phyloP scores from a whole-genome alignment of 64 coral and sea anemone genomes.

The Montipora capricornis region DNA sequence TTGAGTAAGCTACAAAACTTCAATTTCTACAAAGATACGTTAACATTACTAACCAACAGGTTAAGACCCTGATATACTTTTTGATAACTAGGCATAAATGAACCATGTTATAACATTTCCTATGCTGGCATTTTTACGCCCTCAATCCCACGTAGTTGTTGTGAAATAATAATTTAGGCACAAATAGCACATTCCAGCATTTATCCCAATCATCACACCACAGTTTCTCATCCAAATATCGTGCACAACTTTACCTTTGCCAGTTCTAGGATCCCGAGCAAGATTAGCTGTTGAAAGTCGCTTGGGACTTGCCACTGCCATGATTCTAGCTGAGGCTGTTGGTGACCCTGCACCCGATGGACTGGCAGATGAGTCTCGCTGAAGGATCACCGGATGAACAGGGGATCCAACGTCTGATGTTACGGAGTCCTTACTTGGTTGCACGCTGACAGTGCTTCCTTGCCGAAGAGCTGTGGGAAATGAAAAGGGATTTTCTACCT shows the following conservation, averaged over 20 bases:
- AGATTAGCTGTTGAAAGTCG: constrained; percentile 60
- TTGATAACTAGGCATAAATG: no score
- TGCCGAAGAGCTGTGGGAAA: constrained; percentile 82
- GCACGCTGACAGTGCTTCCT: constrained; percentile 13
- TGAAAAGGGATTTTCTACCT: background rate
- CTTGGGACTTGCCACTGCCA: constrained; percentile 82
- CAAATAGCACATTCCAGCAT: no score
- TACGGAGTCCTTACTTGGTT: constrained; percentile 58
- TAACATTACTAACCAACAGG: no score
- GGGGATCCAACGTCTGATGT: constrained; percentile 31
- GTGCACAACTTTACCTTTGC: constrained; percentile 81
- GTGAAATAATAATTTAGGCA: no score
- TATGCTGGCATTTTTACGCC: no score
- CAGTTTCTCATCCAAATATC: no score
- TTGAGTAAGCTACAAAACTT: no score
- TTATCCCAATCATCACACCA: no score
- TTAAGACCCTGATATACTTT: no score
- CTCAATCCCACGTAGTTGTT: no score
- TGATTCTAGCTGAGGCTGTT: constrained; percentile 3
- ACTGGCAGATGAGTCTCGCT: constrained; percentile 46
- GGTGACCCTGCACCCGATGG: constrained; percentile 52
- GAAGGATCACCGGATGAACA: constrained; percentile 53
- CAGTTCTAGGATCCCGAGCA: constrained; percentile 92
- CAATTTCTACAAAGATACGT: no score
- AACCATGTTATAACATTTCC: no score